These are phyloP conservation scores for Drosophila cyrtoloma DNA, from an alignment of 2,888 invertebrate species.

Conservation along the genomic window DNA sequence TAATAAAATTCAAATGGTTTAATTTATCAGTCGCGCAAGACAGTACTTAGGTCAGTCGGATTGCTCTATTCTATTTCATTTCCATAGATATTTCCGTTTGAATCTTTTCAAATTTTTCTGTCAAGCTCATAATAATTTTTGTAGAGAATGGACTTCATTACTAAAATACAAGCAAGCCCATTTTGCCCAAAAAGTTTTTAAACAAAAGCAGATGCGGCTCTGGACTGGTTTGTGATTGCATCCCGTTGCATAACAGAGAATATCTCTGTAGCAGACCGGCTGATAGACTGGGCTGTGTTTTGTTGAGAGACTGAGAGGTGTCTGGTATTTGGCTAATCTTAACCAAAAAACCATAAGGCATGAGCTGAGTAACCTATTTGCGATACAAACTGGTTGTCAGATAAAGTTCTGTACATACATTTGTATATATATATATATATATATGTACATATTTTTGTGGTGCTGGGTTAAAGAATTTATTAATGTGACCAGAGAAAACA, in stretches of 20 bases:
- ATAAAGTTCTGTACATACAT: slow-evolving; percentile 14
- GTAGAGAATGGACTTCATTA: slow-evolving; percentile 29
- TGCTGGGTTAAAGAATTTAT: slow-evolving; percentile 57
- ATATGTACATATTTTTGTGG: slow-evolving; percentile 35
- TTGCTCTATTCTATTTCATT: background rate
- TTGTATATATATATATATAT: background rate
- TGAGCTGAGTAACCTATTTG: slow-evolving; percentile 42
- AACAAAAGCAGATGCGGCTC: slow-evolving; percentile 43
- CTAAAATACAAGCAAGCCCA: slow-evolving; percentile 22
- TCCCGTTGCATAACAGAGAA: slow-evolving; percentile 13
- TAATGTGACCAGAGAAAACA: slow-evolving; percentile 63
- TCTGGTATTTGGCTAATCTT: slow-evolving; percentile 66
- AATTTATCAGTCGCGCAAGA: background rate
- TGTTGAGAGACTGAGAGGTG: slow-evolving; percentile 56
- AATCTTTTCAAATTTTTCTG: background rate
- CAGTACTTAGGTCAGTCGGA: background rate
- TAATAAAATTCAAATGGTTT: background rate
- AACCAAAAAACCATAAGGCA: slow-evolving; percentile 59
- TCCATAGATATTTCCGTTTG: background rate
- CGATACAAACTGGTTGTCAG: slow-evolving; percentile 26
- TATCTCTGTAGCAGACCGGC: slow-evolving; percentile 41
- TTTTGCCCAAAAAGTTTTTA: slow-evolving; percentile 20
- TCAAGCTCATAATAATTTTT: slow-evolving; percentile 4
- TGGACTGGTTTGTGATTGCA: background rate
- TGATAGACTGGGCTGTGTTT: slow-evolving; percentile 8